A percentile compares a stretch with the other conserved stretches of the same genome.
Evolutionary conservation across 2,797 vertebrate genomes (phyloP).

Genomic region (Hoplostethus atlanticus): DNA sequence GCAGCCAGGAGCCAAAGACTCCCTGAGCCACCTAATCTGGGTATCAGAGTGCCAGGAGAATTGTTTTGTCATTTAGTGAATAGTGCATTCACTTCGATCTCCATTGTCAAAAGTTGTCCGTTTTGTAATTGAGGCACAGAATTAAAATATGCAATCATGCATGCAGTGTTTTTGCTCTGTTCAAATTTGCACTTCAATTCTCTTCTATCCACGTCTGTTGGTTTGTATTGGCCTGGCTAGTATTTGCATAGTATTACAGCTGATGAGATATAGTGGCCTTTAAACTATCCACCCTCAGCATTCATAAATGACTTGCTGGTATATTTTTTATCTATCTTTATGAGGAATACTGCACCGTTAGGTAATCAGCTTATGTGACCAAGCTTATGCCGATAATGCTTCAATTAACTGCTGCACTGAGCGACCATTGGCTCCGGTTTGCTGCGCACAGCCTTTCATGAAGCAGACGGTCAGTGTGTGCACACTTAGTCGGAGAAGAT

Average conservation of each 20-base stretch:
- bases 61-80: slow-evolving; percentile 43
- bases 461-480: slow-evolving; percentile 62
- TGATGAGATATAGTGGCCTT: slow-evolving; percentile 9
- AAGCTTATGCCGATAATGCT: slow-evolving; percentile 61
- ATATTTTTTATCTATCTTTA: slow-evolving; percentile 19
- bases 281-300: slow-evolving; percentile 6
- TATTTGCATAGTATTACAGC: not conserved
- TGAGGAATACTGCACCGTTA: slow-evolving; percentile 27
- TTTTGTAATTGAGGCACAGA: slow-evolving; percentile 34
- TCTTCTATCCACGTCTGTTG: not conserved
- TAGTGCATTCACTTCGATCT: slow-evolving; percentile 32
- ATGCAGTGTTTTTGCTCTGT: not conserved
- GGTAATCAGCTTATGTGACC: slow-evolving; percentile 72
- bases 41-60: slow-evolving; percentile 30
- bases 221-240: not conserved
- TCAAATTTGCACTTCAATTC: not conserved
- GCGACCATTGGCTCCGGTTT: slow-evolving; percentile 42
- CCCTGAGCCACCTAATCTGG: slow-evolving; percentile 49
- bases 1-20: slow-evolving; percentile 35
- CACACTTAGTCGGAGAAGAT: slow-evolving; percentile 67
- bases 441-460: slow-evolving; percentile 40
- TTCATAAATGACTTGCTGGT: slow-evolving; percentile 8
- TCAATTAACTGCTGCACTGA: slow-evolving; percentile 67
- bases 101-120: slow-evolving; percentile 27
- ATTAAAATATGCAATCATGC: slow-evolving; percentile 26